Evolutionary conservation across 2,113 vertebrate species (phyloP).

Genomic region (Octodon degus): DNA sequence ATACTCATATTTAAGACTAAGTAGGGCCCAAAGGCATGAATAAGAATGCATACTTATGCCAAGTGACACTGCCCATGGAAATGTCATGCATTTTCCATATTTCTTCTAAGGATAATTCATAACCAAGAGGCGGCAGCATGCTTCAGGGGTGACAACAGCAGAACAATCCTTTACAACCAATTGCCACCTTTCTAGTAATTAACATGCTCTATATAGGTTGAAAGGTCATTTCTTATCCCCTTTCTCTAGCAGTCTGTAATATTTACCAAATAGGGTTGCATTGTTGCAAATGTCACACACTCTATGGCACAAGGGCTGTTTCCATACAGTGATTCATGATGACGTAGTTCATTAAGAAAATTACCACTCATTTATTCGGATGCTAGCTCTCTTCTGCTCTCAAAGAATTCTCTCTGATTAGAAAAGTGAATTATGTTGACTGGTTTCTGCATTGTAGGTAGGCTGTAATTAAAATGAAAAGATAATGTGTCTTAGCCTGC

Average conservation of each 20-base stretch:
- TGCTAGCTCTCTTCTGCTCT: slow-evolving; percentile 67
- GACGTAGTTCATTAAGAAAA: slow-evolving; percentile 84
- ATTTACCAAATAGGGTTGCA: slow-evolving; percentile 80
- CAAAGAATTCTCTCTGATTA: slow-evolving; percentile 74
- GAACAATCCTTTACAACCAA: slow-evolving; percentile 54
- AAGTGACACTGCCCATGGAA: slow-evolving; percentile 35
- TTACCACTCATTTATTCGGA: slow-evolving; percentile 79
- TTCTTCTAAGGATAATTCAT: slow-evolving; percentile 65
- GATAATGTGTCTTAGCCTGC: slow-evolving; percentile 47
- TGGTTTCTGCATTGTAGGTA: slow-evolving; percentile 60
- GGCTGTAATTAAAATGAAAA: slow-evolving; percentile 72
- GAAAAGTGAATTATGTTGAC: slow-evolving; percentile 73
- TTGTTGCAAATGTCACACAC: slow-evolving; percentile 83
- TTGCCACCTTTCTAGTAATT: slow-evolving; percentile 61
- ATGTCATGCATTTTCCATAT: background rate
- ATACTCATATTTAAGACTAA: background rate
- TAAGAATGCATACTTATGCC: slow-evolving; percentile 48
- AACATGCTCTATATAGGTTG: slow-evolving; percentile 67
- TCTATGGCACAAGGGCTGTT: slow-evolving; percentile 64
- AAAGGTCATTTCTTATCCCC: slow-evolving; percentile 78
- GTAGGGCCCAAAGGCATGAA: background rate
- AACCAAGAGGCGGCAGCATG: background rate
- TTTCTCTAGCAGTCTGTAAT: slow-evolving; percentile 78
- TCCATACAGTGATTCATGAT: slow-evolving; percentile 78
- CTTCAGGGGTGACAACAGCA: background rate